These are phyloP conservation scores for Chaetophractus vellerosus DNA, from an alignment of 2,797 vertebrate species.

Conservation along the genomic window DNA sequence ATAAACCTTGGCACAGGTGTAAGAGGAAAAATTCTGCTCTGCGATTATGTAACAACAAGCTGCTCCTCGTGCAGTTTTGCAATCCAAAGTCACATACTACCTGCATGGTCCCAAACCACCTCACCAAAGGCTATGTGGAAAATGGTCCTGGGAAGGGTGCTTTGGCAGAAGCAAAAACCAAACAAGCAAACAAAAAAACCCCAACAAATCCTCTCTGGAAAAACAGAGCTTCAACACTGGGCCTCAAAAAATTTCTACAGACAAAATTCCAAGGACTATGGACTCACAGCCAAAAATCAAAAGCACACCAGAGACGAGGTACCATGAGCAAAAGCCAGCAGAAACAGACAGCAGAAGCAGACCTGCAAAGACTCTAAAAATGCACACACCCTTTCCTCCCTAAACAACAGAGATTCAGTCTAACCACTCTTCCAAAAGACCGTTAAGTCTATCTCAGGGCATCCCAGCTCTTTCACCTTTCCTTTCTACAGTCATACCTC, in stretches of 20 bases:
- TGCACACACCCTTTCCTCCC: neutral
- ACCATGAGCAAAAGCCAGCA: neutral
- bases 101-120: neutral
- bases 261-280: conserved; percentile 1
- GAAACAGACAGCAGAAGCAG: neutral
- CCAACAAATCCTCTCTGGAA: neutral
- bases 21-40: neutral
- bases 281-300: conserved; percentile 27
- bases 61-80: neutral
- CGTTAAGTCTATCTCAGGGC: neutral
- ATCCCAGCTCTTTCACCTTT: neutral
- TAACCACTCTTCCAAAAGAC: neutral
- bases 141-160: neutral
- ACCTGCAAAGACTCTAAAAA: neutral
- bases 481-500: neutral
- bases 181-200: neutral
- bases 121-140: conserved; percentile 1
- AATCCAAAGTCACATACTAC: neutral
- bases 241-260: neutral
- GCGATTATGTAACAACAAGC: neutral
- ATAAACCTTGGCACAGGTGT: neutral
- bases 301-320: neutral
- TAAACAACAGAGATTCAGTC: neutral
- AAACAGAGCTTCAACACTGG: neutral
- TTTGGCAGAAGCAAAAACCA: neutral